A percentile compares a stretch with the other conserved stretches of the same genome.
These are phyloP conservation scores for Notodonta ziczac DNA, from an alignment of 2,888 invertebrate species.

Conservation along the genomic window DNA sequence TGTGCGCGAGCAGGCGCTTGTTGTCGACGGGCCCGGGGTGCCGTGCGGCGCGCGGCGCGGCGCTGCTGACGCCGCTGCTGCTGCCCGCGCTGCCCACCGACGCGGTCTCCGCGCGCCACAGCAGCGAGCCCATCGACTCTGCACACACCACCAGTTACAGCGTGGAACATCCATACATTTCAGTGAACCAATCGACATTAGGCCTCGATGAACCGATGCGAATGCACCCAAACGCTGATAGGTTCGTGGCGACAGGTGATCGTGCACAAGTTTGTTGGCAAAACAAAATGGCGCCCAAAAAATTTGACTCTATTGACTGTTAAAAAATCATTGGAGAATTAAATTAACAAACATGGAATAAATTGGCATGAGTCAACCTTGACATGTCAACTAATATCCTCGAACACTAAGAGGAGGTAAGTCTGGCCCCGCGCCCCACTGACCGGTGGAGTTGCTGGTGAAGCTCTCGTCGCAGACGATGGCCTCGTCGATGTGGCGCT, in stretches of 20 bases:
- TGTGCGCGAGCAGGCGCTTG: slow-evolving; percentile 86
- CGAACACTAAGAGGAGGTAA: too few species aligned
- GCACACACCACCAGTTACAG: slow-evolving; percentile 4
- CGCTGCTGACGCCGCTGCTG: slow-evolving; percentile 86
- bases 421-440: slow-evolving; percentile 13
- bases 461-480: slow-evolving; percentile 89
- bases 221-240: too few species aligned
- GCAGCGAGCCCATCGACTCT: slow-evolving; percentile 87
- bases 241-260: too few species aligned
- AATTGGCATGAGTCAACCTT: too few species aligned
- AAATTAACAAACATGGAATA: too few species aligned
- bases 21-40: slow-evolving; percentile 83
- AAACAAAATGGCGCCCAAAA: too few species aligned
- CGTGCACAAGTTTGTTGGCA: too few species aligned
- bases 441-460: slow-evolving; percentile 85
- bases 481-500: slow-evolving; percentile 83
- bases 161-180: neutral
- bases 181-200: too few species aligned
- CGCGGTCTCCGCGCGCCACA: slow-evolving; percentile 84
- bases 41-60: slow-evolving; percentile 36
- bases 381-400: too few species aligned
- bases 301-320: too few species aligned
- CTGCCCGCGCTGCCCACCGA: slow-evolving; percentile 88
- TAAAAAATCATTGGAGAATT: too few species aligned
- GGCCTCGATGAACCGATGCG: too few species aligned